phyloP scores from a whole-genome alignment of 2,888 invertebrate species.

The Euzophera pinguis region DNA sequence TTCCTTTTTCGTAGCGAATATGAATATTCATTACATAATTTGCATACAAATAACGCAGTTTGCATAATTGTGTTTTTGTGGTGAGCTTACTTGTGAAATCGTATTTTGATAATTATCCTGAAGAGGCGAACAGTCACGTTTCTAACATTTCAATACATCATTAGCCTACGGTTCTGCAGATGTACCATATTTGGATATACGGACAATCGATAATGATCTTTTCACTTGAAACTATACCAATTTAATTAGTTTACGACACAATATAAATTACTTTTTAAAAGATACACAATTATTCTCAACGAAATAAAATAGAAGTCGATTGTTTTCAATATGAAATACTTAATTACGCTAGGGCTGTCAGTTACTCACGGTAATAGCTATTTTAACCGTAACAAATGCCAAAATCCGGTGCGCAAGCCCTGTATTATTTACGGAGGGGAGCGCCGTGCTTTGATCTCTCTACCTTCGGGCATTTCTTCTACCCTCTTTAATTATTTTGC shows the following conservation, averaged over 20 bases:
- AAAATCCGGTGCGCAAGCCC: constrained; percentile 49
- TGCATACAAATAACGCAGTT: constrained; percentile 29
- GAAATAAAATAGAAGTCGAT: not conserved
- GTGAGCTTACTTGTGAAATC: constrained; percentile 32
- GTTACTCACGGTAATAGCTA: constrained; percentile 18
- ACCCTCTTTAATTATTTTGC: constrained; percentile 75
- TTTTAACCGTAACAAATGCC: constrained; percentile 32
- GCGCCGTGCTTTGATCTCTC: constrained; percentile 67
- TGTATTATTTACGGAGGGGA: constrained; percentile 63
- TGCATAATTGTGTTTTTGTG: constrained; percentile 39
- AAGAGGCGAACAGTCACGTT: constrained; percentile 26
- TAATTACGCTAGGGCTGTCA: constrained; percentile 3
- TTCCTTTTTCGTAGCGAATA: constrained; percentile 16
- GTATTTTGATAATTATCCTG: constrained; percentile 31
- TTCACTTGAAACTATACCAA: not conserved
- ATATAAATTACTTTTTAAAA: no score
- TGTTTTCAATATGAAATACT: not conserved
- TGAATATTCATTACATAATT: constrained; percentile 35
- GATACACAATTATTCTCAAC: no score
- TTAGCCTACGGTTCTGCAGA: constrained; percentile 13
- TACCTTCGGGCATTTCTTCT: constrained; percentile 65
- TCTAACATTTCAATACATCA: constrained; percentile 13
- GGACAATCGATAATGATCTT: not conserved
- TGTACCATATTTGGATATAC: constrained; percentile 7
- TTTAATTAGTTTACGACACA: not conserved